These are phyloP conservation scores for Euspilapteryx auroguttella DNA, from an alignment of 2,888 invertebrate genomes.

Conservation along the genomic window DNA sequence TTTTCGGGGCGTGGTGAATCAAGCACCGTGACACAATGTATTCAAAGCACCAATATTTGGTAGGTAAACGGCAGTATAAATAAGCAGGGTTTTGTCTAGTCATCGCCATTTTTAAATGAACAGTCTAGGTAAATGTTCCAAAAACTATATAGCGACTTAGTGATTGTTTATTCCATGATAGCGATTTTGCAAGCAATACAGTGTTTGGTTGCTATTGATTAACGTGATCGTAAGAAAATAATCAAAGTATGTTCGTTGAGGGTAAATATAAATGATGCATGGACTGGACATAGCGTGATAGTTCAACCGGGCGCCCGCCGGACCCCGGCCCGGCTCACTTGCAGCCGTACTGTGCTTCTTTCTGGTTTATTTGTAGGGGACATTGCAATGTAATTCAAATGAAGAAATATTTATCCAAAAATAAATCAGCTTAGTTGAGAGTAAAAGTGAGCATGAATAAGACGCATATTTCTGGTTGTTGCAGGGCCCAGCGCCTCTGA, in stretches of 20 bases:
- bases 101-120: conserved; percentile 32
- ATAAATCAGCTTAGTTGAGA: too few relatives aligned
- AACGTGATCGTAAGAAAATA: conserved; percentile 29
- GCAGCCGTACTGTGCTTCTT: conserved; percentile 17
- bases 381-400: too few relatives aligned
- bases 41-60: conserved; percentile 54
- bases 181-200: not conserved
- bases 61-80: conserved; percentile 49
- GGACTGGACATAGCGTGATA: conserved; percentile 64
- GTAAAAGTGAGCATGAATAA: too few relatives aligned
- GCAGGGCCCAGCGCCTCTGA: conserved; percentile 59
- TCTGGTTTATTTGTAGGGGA: conserved; percentile 8
- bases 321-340: conserved; percentile 27
- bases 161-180: too few relatives aligned
- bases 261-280: conserved; percentile 62
- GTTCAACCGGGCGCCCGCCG: conserved; percentile 44
- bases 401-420: too few relatives aligned
- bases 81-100: conserved; percentile 33
- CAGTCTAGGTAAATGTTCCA: conserved; percentile 13
- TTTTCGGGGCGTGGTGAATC: conserved; percentile 61
- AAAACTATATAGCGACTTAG: conserved; percentile 35
- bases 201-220: not conserved
- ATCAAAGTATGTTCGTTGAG: conserved; percentile 58
- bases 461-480: conserved; percentile 34
- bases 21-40: conserved; percentile 57